phyloP scores from a whole-genome alignment of 2,797 vertebrate genomes.

The Cottoperca gobio region DNA sequence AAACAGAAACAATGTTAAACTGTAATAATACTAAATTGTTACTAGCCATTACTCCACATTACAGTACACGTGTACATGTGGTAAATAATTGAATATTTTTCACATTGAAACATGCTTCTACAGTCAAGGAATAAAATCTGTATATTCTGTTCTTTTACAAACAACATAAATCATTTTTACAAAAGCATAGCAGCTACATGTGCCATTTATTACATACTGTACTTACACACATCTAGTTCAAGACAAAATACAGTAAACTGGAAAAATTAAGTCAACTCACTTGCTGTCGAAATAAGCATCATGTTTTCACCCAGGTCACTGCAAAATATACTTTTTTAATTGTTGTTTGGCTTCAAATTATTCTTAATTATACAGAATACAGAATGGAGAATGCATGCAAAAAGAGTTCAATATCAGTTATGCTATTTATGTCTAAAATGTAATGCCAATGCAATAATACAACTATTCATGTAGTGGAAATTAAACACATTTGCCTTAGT shows the following conservation, averaged over 20 bases:
- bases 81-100: neutral
- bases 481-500: neutral
- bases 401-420: neutral
- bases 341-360: neutral
- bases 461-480: neutral
- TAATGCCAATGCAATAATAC: neutral
- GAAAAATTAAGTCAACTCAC: constrained; percentile 66
- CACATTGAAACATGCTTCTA: neutral
- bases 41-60: neutral
- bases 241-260: neutral
- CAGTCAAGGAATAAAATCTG: neutral
- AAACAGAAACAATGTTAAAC: neutral
- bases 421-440: neutral
- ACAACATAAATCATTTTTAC: neutral
- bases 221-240: neutral
- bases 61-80: neutral
- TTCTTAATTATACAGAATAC: neutral
- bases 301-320: constrained; percentile 60
- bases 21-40: neutral
- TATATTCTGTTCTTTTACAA: neutral
- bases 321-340: constrained; percentile 42
- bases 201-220: neutral
- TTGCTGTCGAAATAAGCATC: constrained; percentile 65
- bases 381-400: neutral
- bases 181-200: neutral